Evolutionary conservation across 2,113 vertebrate genomes (phyloP), one percentile per base, ranked within the genome.

Genomic region (Gracilinanus agilis): DNA sequence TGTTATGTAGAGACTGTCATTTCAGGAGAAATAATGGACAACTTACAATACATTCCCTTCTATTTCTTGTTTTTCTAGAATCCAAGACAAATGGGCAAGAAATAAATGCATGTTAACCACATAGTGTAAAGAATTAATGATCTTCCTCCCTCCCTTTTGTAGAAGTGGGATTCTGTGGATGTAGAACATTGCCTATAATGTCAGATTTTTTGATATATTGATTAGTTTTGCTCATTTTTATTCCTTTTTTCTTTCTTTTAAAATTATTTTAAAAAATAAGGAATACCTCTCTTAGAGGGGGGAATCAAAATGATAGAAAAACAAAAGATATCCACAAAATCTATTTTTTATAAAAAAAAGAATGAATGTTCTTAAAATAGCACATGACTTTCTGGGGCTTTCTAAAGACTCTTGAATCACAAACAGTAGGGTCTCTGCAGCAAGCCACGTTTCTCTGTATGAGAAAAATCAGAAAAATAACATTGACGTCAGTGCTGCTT

Each of bases 1-100:
- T 93, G 54, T 91, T 56, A 91, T 16, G 24, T 44, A 10, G 49
- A 91, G 40, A 53, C 75, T 53, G 40, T 90, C 29, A 88, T 94
- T 94, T 88, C 75, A 88, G 54, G 29, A 91, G n/a, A 93, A 40
- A 91, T 9, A 21, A 55, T 92, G 44, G 55, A 89, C 90, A 29
- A 54, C 89, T 21, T 29, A 93, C 13, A 55, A 90, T n/a, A 67
- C 44, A 25, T 92, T 23, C 23, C 10, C 11, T 97, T 75, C 13
- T 75, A n/a, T 4, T 75, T 75, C 61, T 12, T 5, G 1, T 67
- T 75, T 75, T 91, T 61, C 29, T 92, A 83, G 55, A 96, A 61
- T 10, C 9, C 56, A 91, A 40, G 93, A 8, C 29, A 10, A 56
- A 44, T 92, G 0, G 21, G 44, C 44, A 27, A 90, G 40, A 56